A percentile compares a stretch with the other conserved stretches of the same genome.
Conservation (phyloP, 1,140 invertebrate genomes). For the Dysdera silvatica region DNA sequence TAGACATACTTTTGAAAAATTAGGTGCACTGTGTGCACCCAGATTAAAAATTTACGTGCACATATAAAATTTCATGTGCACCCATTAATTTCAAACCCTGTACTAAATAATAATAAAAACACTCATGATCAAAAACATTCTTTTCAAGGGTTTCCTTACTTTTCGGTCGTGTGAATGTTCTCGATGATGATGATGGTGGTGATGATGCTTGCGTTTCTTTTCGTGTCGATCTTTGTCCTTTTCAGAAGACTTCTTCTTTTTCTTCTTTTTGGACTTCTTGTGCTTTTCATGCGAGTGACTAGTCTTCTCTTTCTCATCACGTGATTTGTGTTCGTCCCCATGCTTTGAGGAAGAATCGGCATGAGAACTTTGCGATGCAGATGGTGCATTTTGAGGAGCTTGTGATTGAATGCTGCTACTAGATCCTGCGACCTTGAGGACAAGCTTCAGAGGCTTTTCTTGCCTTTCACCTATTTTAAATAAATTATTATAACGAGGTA, state of each 20-base stretch:
- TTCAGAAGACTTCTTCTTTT: constrained; percentile 60
- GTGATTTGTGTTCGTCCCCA: not conserved
- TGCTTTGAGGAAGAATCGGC: constrained; percentile 3
- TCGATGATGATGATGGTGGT: constrained; percentile 44
- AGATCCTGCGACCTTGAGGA: constrained; percentile 67
- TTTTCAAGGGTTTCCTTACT: constrained; percentile 34
- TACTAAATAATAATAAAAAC: not conserved
- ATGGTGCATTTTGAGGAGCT: constrained; percentile 2
- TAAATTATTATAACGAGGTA: not conserved
- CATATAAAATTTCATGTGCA: no score
- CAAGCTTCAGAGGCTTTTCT: constrained; percentile 59
- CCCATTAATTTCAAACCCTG: no score
- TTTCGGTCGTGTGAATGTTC: constrained; percentile 57
- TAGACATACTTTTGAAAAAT: no score
- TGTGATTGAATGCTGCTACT: constrained; percentile 15
- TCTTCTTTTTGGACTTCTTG: constrained; percentile 54
- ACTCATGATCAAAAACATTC: not conserved
- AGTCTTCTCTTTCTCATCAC: not conserved
- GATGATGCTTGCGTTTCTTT: constrained; percentile 57
- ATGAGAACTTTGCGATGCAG: constrained; percentile 1
- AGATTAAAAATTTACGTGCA: no score
- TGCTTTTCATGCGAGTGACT: constrained; percentile 29
- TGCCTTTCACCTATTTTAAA: constrained; percentile 11
- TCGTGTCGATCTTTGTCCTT: constrained; percentile 60
- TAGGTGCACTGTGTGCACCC: no score